A percentile compares a stretch with the other conserved stretches of the same genome.
Evolutionary conservation across 2,113 vertebrate species (phyloP).

Genomic region (Lynx canadensis): DNA sequence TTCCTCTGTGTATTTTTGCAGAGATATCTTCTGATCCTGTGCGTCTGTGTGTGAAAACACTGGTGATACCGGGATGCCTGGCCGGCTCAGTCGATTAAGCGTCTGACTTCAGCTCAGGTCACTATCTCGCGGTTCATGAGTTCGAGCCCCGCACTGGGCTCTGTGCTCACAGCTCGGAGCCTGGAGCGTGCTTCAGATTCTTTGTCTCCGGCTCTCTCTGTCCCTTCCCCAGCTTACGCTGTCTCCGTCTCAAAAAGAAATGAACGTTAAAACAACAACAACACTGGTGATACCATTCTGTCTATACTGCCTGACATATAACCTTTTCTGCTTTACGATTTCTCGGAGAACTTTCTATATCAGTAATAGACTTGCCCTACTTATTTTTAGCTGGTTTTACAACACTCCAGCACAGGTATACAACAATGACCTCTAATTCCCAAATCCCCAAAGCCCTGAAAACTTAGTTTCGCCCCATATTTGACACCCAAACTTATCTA

Average conservation of each 20-base stretch:
- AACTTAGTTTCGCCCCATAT: neutral
- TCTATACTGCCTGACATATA: neutral
- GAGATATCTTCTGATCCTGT: neutral
- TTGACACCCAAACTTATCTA: neutral
- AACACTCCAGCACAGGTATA: neutral
- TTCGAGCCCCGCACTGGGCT: too few species aligned
- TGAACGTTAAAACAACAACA: neutral
- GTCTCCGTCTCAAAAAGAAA: too few species aligned
- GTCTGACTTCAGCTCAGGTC: too few species aligned
- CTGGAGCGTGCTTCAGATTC: too few species aligned
- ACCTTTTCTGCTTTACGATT: neutral
- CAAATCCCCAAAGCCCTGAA: neutral
- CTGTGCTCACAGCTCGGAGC: too few species aligned
- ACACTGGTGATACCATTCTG: neutral
- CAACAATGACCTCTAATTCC: neutral
- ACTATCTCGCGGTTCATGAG: too few species aligned
- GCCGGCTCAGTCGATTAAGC: too few species aligned
- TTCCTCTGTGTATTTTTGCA: neutral
- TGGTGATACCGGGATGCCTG: neutral
- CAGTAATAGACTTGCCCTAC: neutral
- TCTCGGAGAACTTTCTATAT: neutral
- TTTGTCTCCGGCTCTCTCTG: too few species aligned
- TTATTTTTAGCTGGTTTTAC: neutral
- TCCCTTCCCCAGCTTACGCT: too few species aligned
- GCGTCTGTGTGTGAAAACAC: neutral